Conservation (phyloP, 2,888 invertebrate genomes). For the Dinocampus coccinellae region DNA sequence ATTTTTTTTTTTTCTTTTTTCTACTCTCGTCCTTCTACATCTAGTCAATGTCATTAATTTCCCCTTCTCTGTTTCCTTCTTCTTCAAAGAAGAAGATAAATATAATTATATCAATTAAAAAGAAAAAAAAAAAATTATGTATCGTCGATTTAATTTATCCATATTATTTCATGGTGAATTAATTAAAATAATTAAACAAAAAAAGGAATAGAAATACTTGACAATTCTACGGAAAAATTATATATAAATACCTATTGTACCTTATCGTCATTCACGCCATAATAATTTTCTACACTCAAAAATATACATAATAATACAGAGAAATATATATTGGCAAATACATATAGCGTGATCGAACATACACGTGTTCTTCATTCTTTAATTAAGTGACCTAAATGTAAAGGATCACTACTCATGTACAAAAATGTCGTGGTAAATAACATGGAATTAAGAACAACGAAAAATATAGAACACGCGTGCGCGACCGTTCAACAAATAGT, state of each 20-base stretch:
- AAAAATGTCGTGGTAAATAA: background rate
- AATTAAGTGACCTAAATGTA: slow-evolving; percentile 13
- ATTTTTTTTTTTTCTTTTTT: background rate
- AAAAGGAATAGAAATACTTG: no score
- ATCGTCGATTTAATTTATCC: background rate
- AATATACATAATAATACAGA: background rate
- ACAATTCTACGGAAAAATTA: no score
- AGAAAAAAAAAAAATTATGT: no score
- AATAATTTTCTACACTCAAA: background rate
- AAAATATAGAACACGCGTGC: slow-evolving; percentile 18
- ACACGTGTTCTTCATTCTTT: slow-evolving; percentile 1
- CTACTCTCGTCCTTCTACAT: no score
- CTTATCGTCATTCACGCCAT: background rate
- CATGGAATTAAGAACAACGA: slow-evolving; percentile 9
- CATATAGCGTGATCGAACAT: background rate
- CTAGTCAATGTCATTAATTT: no score
- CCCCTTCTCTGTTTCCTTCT: no score
- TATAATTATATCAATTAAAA: no score
- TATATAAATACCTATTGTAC: background rate
- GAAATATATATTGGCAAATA: background rate
- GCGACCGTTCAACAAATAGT: background rate
- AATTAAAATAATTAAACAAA: no score
- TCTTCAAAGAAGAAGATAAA: no score
- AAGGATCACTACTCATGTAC: background rate
- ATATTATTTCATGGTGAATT: background rate